Evolutionary conservation across 1,140 invertebrate genomes (phyloP), one percentile per base, ranked within the genome.

Genomic region (Drosophila bifasciata): DNA sequence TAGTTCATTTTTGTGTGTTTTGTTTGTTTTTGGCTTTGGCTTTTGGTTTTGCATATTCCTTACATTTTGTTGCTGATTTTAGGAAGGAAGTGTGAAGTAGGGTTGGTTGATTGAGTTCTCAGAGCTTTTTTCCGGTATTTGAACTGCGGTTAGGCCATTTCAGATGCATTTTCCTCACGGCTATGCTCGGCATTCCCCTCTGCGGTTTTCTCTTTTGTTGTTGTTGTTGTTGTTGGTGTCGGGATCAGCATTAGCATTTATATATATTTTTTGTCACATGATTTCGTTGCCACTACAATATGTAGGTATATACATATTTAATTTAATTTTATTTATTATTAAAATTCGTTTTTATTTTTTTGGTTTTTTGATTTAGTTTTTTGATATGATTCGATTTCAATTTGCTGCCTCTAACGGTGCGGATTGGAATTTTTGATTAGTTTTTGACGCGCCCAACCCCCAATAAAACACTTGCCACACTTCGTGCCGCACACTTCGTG

Each of bases 51-150:
- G 1, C n/a, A n/a, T n/a, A n/a, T n/a, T 13, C 28, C 51, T 28
- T 16, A 15, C 63, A 67, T 57, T 53, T 51, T 52, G 53, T n/a
- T 72, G 46, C 8, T 48, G n/a, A 25, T 49, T 46, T 21, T 11
- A 19, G 16, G 0, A 3, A 21, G 19, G 21, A 23, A 21, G 3
- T n/a, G 13, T 5, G 15, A 25, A 48, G 19, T 25, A 7, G 28
- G 5, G 23, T 25, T 32, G 28, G 28, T 1, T 13, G 0, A 3
- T 13, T 13, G 9, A 32, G 1, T 32, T 13, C 32, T 13, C 32
- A 36, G 32, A 4, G 32, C 32, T 36, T 3, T 44, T 36, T 11
- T 21, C 1, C 3, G 3, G 2, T 21, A 21, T 21, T 21, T 16
- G n/a, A 36, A 9, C 5, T 13, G 11, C 32, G 32, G 11, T 11